Conservation (phyloP, 2,797 vertebrate genomes). For the Aldrovandia affinis region DNA sequence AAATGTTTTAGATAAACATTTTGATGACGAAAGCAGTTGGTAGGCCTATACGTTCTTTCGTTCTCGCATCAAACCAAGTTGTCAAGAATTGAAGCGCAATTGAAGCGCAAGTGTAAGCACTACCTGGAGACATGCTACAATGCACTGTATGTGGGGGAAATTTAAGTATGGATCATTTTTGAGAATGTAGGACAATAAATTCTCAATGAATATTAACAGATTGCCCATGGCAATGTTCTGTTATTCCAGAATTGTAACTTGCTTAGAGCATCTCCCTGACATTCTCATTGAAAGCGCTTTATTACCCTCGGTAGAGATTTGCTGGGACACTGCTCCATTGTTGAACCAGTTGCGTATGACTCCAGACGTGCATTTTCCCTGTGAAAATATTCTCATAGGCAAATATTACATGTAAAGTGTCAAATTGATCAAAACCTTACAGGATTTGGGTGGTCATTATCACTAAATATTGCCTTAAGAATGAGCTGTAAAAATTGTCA, state of each 20-base stretch:
- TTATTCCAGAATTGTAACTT: not conserved
- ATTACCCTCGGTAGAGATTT: not conserved
- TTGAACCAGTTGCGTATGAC: not conserved
- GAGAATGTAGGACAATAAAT: not conserved
- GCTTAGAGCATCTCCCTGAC: not conserved
- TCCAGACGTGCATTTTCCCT: not conserved
- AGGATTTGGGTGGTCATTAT: not conserved
- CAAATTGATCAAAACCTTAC: not conserved
- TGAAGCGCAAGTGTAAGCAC: not conserved
- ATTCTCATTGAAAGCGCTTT: not conserved
- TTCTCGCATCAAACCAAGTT: not conserved
- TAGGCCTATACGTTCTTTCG: not conserved
- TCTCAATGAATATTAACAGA: not conserved
- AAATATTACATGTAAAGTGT: not conserved
- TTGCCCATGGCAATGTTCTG: not conserved
- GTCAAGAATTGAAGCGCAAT: not conserved
- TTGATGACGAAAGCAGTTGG: not conserved
- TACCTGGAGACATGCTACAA: not conserved
- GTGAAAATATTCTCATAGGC: not conserved
- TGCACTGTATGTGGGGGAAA: not conserved
- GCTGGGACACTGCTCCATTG: not conserved
- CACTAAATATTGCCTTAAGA: not conserved
- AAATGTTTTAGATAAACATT: slow-evolving; percentile 9
- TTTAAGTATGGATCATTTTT: not conserved
- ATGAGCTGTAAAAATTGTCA: not conserved